Percentiles rank a stretch among this genome's conserved stretches.
Evolutionary conservation across 1,140 invertebrate species (phyloP).

Genomic region (Camponotus pennsylvanicus): DNA sequence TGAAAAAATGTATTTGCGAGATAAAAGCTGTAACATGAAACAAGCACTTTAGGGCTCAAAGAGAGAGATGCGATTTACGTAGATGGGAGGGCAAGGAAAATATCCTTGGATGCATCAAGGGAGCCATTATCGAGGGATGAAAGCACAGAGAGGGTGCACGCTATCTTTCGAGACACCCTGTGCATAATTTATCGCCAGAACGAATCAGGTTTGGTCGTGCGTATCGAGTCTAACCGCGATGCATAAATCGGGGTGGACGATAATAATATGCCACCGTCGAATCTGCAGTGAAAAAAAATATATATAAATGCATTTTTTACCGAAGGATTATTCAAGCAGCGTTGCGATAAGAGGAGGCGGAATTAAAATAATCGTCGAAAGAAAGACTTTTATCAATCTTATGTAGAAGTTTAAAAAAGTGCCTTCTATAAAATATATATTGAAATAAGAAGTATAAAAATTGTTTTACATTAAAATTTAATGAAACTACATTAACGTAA

Average conservation of each 20-base stretch:
- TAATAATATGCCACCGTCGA: constrained; percentile 65
- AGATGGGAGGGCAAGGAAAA: constrained; percentile 56
- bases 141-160: constrained; percentile 56
- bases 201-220: constrained; percentile 66
- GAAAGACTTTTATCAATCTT: not conserved
- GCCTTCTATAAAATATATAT: too few relatives aligned
- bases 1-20: not conserved
- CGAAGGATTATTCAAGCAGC: constrained; percentile 27
- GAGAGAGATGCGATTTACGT: constrained; percentile 52
- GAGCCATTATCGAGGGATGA: constrained; percentile 73
- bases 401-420: too few relatives aligned
- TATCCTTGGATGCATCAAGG: constrained; percentile 69
- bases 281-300: not conserved
- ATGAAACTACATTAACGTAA: not conserved
- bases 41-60: constrained; percentile 16
- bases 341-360: not conserved
- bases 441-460: too few relatives aligned
- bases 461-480: too few relatives aligned
- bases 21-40: constrained; percentile 26
- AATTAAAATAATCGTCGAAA: not conserved
- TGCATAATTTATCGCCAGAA: constrained; percentile 75
- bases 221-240: constrained; percentile 61
- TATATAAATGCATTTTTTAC: not conserved
- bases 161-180: constrained; percentile 65
- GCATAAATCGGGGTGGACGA: constrained; percentile 23